Percentiles rank a stretch among this genome's conserved stretches.
Conservation (phyloP, 2,797 vertebrate species). For the Takifugu rubripes region DNA sequence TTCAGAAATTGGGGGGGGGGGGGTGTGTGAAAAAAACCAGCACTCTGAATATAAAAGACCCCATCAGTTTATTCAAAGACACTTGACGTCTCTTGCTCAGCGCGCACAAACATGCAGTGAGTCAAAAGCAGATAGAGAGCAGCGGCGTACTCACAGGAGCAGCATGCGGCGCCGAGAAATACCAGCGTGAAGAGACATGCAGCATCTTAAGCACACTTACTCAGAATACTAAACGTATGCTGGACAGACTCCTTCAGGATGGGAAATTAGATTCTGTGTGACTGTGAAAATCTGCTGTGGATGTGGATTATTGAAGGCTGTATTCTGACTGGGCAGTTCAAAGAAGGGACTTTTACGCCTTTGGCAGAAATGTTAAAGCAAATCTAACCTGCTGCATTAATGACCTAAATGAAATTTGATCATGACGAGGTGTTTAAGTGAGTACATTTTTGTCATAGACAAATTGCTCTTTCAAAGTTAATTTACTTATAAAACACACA, state of each 20-base stretch:
- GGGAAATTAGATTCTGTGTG: conserved; percentile 43
- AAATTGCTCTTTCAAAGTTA: conserved; percentile 18
- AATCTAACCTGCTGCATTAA: neutral
- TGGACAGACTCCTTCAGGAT: conserved; percentile 51
- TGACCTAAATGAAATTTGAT: neutral
- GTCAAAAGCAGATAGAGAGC: conserved; percentile 75
- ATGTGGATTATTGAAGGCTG: conserved; percentile 28
- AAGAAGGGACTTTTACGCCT: conserved; percentile 4
- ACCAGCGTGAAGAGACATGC: conserved; percentile 70
- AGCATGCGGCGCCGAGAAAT: conserved; percentile 69
- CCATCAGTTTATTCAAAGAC: conserved; percentile 76
- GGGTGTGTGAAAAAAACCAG: conserved; percentile 27
- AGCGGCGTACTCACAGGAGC: conserved; percentile 65
- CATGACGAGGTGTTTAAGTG: neutral
- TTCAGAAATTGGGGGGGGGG: conserved; percentile 35
- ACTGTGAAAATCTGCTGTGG: conserved; percentile 25
- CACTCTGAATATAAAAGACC: conserved; percentile 66
- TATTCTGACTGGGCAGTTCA: neutral
- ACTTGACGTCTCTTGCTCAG: conserved; percentile 68
- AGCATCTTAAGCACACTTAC: conserved; percentile 75
- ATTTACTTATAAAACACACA: conserved; percentile 10
- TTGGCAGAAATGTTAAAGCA: conserved; percentile 24
- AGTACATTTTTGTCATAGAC: conserved; percentile 10
- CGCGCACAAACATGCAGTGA: conserved; percentile 67
- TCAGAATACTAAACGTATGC: conserved; percentile 60